phyloP scores from a whole-genome alignment of 2,888 invertebrate species.

The Rapana venosa region DNA sequence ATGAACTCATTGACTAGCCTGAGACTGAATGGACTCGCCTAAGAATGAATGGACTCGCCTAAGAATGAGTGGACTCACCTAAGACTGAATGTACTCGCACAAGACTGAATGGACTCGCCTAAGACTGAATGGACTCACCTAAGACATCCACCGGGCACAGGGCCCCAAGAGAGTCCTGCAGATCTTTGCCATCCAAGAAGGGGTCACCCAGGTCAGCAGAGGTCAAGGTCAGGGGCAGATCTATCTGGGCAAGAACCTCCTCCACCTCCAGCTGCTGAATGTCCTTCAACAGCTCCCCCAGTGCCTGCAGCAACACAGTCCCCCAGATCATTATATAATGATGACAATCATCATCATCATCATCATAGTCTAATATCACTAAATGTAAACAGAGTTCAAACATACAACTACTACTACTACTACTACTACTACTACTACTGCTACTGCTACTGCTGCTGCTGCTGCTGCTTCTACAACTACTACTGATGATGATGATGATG shows the following conservation, averaged over 20 bases:
- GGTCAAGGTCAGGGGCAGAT: slow-evolving; percentile 36
- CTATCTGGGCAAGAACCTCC: slow-evolving; percentile 42
- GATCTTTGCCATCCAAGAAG: slow-evolving; percentile 15
- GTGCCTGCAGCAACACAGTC: not conserved
- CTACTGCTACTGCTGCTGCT: too few relatives aligned
- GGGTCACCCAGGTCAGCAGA: slow-evolving; percentile 32
- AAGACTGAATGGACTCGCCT: too few relatives aligned
- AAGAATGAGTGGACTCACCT: too few relatives aligned
- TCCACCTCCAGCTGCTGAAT: slow-evolving; percentile 44
- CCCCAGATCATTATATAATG: not conserved
- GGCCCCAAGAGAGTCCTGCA: not conserved
- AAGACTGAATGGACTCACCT: not conserved
- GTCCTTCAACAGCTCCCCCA: slow-evolving; percentile 42
- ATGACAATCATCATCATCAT: too few relatives aligned
- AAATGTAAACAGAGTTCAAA: too few relatives aligned
- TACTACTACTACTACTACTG: too few relatives aligned
- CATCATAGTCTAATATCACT: too few relatives aligned
- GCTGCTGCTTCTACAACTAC: too few relatives aligned
- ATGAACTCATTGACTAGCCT: too few relatives aligned
- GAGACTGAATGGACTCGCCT: not conserved
- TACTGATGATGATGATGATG: not conserved
- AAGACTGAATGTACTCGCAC: too few relatives aligned
- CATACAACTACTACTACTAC: too few relatives aligned
- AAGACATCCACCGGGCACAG: not conserved
- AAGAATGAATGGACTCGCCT: too few relatives aligned